Percentiles rank a stretch among this genome's conserved stretches.
Evolutionary conservation across 2,797 vertebrate genomes (phyloP).

Genomic region (Furcifer pardalis): DNA sequence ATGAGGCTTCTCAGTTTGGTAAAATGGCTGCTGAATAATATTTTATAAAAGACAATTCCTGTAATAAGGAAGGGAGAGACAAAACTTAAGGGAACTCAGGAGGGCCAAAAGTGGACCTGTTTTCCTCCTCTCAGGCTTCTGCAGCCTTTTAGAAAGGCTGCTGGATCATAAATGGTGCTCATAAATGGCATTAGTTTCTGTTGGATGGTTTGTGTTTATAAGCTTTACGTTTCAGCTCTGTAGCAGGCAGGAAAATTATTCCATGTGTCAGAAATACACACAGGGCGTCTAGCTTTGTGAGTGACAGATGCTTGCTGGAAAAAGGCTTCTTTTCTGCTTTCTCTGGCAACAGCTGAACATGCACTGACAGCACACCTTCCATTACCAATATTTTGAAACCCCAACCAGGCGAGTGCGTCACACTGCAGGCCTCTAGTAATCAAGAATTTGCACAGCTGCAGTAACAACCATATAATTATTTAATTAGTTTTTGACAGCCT

Average conservation of each 20-base stretch:
- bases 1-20: not conserved
- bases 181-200: not conserved
- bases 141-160: not conserved
- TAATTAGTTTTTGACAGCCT: slow-evolving; percentile 79
- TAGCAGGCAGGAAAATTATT: not conserved
- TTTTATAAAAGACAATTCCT: no score
- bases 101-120: not conserved
- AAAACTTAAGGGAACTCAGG: not conserved
- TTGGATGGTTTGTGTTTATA: not conserved
- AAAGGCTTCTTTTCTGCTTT: slow-evolving; percentile 65
- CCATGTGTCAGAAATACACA: slow-evolving; percentile 16
- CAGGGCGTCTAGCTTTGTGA: slow-evolving; percentile 20
- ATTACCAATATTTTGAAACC: slow-evolving; percentile 75
- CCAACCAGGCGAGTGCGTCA: slow-evolving; percentile 65
- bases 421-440: slow-evolving; percentile 65
- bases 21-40: not conserved
- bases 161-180: not conserved
- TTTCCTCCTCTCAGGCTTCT: not conserved
- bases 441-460: slow-evolving; percentile 76
- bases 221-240: not conserved
- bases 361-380: slow-evolving; percentile 69
- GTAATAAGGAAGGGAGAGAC: not conserved
- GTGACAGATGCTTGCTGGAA: slow-evolving; percentile 44
- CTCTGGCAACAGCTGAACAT: slow-evolving; percentile 68
- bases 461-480: slow-evolving; percentile 75